Percentiles rank a stretch among this genome's conserved stretches.
These are phyloP conservation scores for Ailuropoda melanoleuca DNA, from an alignment of 2,113 vertebrate species.

Conservation along the genomic window DNA sequence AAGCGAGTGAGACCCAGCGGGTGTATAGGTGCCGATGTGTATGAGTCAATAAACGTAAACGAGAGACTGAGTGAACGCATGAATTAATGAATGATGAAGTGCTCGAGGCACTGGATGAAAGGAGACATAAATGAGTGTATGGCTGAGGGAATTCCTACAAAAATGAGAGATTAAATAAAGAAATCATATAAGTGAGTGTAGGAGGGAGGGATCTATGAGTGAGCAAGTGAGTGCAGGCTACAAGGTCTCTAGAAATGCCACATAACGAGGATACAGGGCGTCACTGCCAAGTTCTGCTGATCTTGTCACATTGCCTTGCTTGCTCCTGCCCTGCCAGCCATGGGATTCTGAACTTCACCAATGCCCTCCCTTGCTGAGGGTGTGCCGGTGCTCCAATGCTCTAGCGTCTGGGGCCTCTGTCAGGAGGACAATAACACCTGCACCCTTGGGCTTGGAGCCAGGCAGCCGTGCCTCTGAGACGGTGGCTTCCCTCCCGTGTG, in stretches of 20 bases:
- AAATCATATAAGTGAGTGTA: background rate
- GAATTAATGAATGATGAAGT: background rate
- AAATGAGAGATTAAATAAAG: background rate
- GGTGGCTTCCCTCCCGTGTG: background rate
- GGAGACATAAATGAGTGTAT: background rate
- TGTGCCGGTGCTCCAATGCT: background rate
- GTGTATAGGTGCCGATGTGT: background rate
- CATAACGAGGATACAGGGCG: background rate
- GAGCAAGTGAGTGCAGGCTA: background rate
- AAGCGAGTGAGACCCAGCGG: background rate
- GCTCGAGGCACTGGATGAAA: background rate
- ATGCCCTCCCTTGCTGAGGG: background rate
- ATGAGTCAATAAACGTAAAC: background rate
- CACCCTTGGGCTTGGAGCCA: background rate
- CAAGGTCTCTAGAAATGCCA: background rate
- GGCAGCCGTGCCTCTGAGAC: background rate
- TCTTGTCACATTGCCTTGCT: background rate
- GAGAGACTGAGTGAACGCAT: background rate
- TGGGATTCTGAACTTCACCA: constrained; percentile 39
- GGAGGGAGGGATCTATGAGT: background rate
- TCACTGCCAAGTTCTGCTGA: background rate
- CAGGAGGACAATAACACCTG: constrained; percentile 1
- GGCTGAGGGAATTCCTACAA: background rate
- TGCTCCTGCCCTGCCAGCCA: background rate
- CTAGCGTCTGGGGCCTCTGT: background rate